These are phyloP conservation scores for Noctua pronuba DNA, from an alignment of 2,888 invertebrate species.

Conservation along the genomic window DNA sequence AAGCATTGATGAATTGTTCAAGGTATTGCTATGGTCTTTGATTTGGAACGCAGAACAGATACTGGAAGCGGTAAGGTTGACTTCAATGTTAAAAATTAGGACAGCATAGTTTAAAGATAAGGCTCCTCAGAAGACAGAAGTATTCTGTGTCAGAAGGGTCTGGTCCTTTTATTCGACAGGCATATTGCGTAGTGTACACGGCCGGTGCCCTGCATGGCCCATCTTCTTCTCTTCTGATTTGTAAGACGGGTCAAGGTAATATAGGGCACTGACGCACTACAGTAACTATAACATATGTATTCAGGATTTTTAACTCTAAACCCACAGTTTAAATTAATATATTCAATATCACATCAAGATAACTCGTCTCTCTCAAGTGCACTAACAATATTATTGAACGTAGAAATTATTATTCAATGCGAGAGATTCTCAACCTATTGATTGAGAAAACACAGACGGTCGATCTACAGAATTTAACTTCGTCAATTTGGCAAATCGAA, in stretches of 20 bases:
- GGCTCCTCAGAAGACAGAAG: background rate
- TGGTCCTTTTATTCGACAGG: background rate
- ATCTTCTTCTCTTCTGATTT: background rate
- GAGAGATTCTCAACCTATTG: conserved; percentile 1
- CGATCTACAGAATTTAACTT: conserved; percentile 29
- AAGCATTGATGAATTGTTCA: background rate
- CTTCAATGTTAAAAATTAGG: background rate
- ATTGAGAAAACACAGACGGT: conserved; percentile 17
- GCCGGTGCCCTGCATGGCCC: background rate
- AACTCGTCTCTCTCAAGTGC: background rate
- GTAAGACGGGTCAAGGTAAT: background rate
- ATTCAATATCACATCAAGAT: background rate
- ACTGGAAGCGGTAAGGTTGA: background rate
- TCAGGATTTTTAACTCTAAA: background rate
- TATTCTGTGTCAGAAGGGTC: background rate
- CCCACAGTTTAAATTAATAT: background rate
- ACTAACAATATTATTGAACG: conserved; percentile 1
- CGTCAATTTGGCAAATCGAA: conserved; percentile 32
- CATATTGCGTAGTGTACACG: background rate
- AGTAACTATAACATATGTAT: background rate
- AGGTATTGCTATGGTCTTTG: background rate
- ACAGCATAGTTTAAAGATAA: background rate
- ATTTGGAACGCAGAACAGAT: conserved; percentile 3
- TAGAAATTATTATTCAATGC: background rate
- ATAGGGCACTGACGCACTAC: background rate